These are phyloP conservation scores for Papilio gigon DNA, from an alignment of 2,888 invertebrate species.

Conservation along the genomic window DNA sequence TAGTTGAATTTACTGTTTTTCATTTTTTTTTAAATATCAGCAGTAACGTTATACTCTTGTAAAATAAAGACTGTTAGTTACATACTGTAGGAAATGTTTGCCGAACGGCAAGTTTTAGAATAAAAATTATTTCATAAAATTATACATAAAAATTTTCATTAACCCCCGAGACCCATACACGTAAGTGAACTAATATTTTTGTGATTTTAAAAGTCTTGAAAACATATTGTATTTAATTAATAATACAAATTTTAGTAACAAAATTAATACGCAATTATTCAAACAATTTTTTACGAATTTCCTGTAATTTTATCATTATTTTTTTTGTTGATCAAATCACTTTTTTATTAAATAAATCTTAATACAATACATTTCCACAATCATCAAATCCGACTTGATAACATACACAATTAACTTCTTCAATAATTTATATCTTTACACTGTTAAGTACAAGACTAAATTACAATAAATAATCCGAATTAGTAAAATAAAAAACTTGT, in stretches of 20 bases:
- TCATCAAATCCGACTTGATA: too few species aligned
- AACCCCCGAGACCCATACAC: constrained; percentile 25
- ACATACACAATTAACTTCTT: too few species aligned
- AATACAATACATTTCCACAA: too few species aligned
- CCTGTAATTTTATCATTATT: too few species aligned
- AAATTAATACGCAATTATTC: too few species aligned
- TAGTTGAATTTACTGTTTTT: constrained; percentile 53
- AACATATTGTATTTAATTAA: too few species aligned
- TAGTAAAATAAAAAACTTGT: not conserved
- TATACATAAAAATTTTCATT: constrained; percentile 49
- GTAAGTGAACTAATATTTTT: not conserved
- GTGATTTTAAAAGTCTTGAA: not conserved
- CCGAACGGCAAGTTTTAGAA: constrained; percentile 66
- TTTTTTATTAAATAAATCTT: too few species aligned
- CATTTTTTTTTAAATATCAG: constrained; percentile 68
- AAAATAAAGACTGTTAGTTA: constrained; percentile 80
- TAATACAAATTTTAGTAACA: too few species aligned
- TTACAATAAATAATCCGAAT: not conserved
- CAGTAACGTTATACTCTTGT: constrained; percentile 77
- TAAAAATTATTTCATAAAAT: constrained; percentile 64
- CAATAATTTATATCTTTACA: too few species aligned
- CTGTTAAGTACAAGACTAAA: too few species aligned
- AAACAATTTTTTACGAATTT: too few species aligned
- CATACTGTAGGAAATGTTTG: constrained; percentile 78
- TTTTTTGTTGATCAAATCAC: too few species aligned